Conservation (phyloP, 2,888 invertebrate species). For the Stegophylla sp. region DNA sequence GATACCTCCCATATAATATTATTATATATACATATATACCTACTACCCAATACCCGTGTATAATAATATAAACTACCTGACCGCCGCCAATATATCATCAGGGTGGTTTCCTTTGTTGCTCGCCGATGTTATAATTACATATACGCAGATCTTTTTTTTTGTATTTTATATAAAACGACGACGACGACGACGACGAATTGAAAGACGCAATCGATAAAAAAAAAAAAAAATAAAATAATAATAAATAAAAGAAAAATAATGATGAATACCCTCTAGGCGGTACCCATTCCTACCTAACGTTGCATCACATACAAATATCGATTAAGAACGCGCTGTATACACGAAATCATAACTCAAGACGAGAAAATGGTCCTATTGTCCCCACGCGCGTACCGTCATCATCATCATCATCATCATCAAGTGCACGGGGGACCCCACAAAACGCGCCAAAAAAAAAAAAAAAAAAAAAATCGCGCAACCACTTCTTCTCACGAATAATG, state of each 20-base stretch:
- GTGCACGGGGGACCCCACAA: conserved; percentile 44
- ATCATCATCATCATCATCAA: no score
- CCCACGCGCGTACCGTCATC: background rate
- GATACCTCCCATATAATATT: conserved; percentile 4
- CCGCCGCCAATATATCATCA: conserved; percentile 50
- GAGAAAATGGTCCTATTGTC: conserved; percentile 44
- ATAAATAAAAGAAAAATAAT: conserved; percentile 15
- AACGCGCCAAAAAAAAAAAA: conserved; percentile 54
- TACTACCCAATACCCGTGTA: background rate
- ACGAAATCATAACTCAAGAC: conserved; percentile 38
- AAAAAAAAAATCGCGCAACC: conserved; percentile 44
- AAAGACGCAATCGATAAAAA: conserved; percentile 49
- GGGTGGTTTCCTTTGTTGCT: conserved; percentile 57
- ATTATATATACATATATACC: no score
- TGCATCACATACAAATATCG: conserved; percentile 50
- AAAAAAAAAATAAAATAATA: conserved; percentile 24
- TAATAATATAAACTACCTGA: conserved; percentile 17
- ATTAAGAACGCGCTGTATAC: conserved; percentile 32
- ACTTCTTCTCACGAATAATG: conserved; percentile 19
- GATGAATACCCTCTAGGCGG: conserved; percentile 25
- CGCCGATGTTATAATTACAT: conserved; percentile 56
- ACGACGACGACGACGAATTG: conserved; percentile 39
- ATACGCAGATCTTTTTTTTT: conserved; percentile 18
- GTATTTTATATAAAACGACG: conserved; percentile 1
- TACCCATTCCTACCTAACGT: conserved; percentile 14